Conservation (phyloP, 2,888 invertebrate genomes). For the Troides helena region DNA sequence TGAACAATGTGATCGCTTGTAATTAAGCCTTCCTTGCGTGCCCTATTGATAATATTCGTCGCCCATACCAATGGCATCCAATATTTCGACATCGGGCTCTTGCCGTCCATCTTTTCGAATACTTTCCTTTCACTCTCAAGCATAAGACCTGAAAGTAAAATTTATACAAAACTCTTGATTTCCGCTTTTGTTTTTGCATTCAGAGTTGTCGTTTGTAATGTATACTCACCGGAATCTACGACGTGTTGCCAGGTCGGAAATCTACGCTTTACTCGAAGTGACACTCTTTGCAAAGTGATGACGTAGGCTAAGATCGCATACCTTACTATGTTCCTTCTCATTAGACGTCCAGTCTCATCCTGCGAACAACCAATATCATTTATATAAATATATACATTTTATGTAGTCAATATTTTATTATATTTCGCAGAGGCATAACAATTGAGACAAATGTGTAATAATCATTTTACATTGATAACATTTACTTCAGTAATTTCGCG, state of each 20-base stretch:
- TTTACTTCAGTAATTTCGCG: conserved; percentile 9
- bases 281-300: conserved; percentile 92
- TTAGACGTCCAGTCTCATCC: conserved; percentile 93
- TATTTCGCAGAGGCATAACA: conserved; percentile 1
- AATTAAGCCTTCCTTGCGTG: conserved; percentile 90
- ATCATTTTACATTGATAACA: background rate
- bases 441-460: background rate
- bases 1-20: conserved; percentile 95
- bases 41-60: conserved; percentile 93
- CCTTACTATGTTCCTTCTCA: conserved; percentile 93
- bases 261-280: conserved; percentile 90
- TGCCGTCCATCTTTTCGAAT: conserved; percentile 93
- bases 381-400: background rate
- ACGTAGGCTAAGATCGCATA: conserved; percentile 94
- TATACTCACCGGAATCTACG: conserved; percentile 89
- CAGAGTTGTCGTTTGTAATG: conserved; percentile 41
- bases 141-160: conserved; percentile 85
- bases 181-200: background rate
- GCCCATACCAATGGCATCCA: conserved; percentile 98
- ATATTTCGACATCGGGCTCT: conserved; percentile 92
- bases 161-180: conserved; percentile 1
- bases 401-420: background rate
- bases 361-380: conserved; percentile 51
- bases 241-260: conserved; percentile 95
- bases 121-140: conserved; percentile 95